Base-by-base conservation (phyloP, 2,888 invertebrate genomes). In the Agrochola lota region DNA sequence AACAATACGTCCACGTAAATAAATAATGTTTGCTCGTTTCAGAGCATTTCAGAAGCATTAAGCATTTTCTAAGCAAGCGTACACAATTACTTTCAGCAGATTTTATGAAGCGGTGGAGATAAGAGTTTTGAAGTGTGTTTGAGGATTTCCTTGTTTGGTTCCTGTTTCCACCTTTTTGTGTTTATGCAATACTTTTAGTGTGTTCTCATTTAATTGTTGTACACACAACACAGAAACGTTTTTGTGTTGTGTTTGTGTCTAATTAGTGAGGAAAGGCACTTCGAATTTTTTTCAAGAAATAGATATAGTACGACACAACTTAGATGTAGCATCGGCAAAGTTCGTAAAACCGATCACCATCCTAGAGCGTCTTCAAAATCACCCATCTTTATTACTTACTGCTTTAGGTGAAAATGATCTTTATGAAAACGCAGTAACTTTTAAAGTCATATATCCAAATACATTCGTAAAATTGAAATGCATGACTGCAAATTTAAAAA, bases 1-100 rank as follows among this genome's bases (percentile, higher is more conserved):
- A 74, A 80, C 77, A 84, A 78, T 77, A 77, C 62, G 26, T 60
- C 11, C 23, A 12, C 57, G 26, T 77, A 77, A 78, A 88, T 89
- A 88, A 85, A 85, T 87, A 76, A 87, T 74, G 77, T 20, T 71
- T 71, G 30, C 63, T 68, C 72, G 71, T 81, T 83, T 68, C n/a
- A 15, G 20, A 81, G 30, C 49, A 43, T 78, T 78, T 78, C 46
- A 73, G 70, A 57, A 79, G 63, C 77, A 85, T 75, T 57, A 71
- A 79, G 49, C 74, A 75, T 80, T 87, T 85, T 80, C 79, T 83
- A 78, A 73, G 73, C 77, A 72, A 55, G 26, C 71, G 68, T 55
- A 63, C 57, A 78, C 71, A 64, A 85, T 80, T 79, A 85, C 79
- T 81, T 74, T 85, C 67, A 80, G 66, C 57, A 30, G 55, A 64